phyloP scores from a whole-genome alignment of 2,888 invertebrate species.

The Ormyrus labotus region DNA sequence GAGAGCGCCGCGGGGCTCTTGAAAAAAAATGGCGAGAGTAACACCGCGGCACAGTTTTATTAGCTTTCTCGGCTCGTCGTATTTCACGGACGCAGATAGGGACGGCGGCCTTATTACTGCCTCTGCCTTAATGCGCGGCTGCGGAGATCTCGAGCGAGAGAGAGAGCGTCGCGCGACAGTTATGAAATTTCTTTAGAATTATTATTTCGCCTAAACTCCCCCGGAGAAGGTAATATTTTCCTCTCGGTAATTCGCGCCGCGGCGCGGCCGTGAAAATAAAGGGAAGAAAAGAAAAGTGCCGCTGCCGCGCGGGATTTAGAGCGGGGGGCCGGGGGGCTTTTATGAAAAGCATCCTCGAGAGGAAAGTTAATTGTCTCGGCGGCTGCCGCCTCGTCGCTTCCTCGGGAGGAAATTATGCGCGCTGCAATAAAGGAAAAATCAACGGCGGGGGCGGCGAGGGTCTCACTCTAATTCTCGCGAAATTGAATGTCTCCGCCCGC shows the following conservation, averaged over 20 bases:
- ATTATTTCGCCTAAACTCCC: conserved; percentile 64
- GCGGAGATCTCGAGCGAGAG: conserved; percentile 21
- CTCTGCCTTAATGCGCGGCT: conserved; percentile 37
- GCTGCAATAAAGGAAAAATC: conserved; percentile 48
- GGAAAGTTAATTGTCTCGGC: conserved; percentile 50
- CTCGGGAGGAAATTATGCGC: conserved; percentile 45
- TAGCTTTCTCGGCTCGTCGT: conserved; percentile 47
- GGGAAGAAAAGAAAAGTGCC: not conserved
- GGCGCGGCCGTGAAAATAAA: not conserved
- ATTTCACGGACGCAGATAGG: conserved; percentile 48
- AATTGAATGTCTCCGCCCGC: conserved; percentile 39
- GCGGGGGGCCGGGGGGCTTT: conserved; percentile 64
- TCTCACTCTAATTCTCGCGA: conserved; percentile 47
- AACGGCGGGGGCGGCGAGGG: not conserved
- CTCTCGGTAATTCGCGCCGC: conserved; percentile 48
- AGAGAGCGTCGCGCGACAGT: conserved; percentile 65
- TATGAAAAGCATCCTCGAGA: conserved; percentile 50
- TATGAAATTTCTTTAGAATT: conserved; percentile 75
- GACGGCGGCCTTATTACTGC: conserved; percentile 40
- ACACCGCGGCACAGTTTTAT: conserved; percentile 40
- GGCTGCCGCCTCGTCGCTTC: not conserved
- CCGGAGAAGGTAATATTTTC: conserved; percentile 71
- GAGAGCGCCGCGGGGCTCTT: no score
- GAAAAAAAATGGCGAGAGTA: conserved; percentile 42
- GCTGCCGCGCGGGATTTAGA: conserved; percentile 66